A percentile compares a stretch with the other conserved stretches of the same genome.
phyloP scores from a whole-genome alignment of 30 jellyfish, hydroid and myxozoan species.

The Hydractinia symbiolongicarpus region DNA sequence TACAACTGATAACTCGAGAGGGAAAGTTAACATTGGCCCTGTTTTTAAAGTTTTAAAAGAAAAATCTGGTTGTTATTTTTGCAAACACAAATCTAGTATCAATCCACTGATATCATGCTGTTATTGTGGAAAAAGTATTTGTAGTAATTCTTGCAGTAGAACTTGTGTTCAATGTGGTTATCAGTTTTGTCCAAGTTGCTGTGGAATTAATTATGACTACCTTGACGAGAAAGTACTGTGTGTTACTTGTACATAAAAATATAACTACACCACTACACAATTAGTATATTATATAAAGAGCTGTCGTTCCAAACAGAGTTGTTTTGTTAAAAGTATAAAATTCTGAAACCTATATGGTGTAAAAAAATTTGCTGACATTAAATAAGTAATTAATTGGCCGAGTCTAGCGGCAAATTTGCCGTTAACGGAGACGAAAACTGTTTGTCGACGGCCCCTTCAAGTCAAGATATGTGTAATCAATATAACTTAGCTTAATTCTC shows the following conservation, averaged over 20 bases:
- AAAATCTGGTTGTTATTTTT: slow-evolving; percentile 31
- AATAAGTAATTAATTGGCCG: too few species aligned
- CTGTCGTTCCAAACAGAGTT: too few species aligned
- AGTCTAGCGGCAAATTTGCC: too few species aligned
- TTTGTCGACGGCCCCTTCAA: too few species aligned
- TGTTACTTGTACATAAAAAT: slow-evolving; percentile 12
- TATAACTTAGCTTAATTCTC: too few species aligned
- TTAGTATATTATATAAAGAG: too few species aligned
- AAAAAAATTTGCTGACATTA: too few species aligned
- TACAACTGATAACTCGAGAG: slow-evolving; percentile 20
- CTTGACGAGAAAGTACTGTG: slow-evolving; percentile 29
- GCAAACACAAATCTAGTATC: slow-evolving; percentile 6
- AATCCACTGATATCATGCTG: slow-evolving; percentile 29
- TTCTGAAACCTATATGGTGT: too few species aligned
- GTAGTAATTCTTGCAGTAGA: slow-evolving; percentile 44
- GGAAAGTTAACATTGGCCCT: slow-evolving; percentile 80
- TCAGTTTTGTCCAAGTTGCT: slow-evolving; percentile 66
- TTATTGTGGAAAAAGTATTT: slow-evolving; percentile 54
- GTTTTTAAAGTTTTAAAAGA: slow-evolving; percentile 52
- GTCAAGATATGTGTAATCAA: too few species aligned
- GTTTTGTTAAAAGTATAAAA: too few species aligned
- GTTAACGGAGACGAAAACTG: too few species aligned
- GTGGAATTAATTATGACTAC: slow-evolving; percentile 54
- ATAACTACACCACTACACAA: too few species aligned
- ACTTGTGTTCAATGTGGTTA: slow-evolving; percentile 51